Conservation (phyloP, 2,797 vertebrate species). For the Rhinella marina region DNA sequence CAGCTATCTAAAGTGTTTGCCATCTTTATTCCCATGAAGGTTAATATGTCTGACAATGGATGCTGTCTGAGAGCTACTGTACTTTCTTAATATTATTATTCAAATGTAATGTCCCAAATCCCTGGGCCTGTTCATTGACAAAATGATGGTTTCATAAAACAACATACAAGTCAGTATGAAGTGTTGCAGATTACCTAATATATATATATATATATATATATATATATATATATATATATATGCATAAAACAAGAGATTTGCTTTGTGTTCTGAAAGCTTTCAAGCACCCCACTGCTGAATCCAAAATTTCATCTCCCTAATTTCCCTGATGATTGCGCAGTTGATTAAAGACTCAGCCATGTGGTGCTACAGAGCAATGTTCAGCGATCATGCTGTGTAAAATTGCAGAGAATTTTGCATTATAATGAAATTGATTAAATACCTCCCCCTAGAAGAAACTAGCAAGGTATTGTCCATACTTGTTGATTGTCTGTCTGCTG, state of each 20-base stretch:
- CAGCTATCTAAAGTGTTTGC: too few species aligned
- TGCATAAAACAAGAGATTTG: background rate
- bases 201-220: conserved; percentile 1
- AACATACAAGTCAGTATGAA: too few species aligned
- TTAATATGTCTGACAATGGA: too few species aligned
- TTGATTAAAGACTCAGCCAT: conserved; percentile 60
- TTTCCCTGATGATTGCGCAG: conserved; percentile 60
- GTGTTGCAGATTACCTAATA: too few species aligned
- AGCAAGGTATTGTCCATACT: conserved; percentile 44
- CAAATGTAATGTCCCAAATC: too few species aligned
- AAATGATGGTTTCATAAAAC: too few species aligned
- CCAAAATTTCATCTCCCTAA: conserved; percentile 57
- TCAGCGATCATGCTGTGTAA: conserved; percentile 61
- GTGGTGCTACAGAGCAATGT: conserved; percentile 54
- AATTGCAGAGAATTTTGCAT: conserved; percentile 58
- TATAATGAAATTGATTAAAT: conserved; percentile 62
- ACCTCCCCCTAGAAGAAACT: conserved; percentile 51
- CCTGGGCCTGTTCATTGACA: too few species aligned
- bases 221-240: background rate
- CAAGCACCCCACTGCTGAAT: conserved; percentile 51
- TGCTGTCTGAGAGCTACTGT: too few species aligned
- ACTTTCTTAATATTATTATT: too few species aligned
- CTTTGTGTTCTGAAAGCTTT: conserved; percentile 31
- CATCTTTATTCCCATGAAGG: too few species aligned
- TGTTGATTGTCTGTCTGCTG: conserved; percentile 53